phyloP scores from a whole-genome alignment of 2,888 invertebrate species.

The Euclidia mi region DNA sequence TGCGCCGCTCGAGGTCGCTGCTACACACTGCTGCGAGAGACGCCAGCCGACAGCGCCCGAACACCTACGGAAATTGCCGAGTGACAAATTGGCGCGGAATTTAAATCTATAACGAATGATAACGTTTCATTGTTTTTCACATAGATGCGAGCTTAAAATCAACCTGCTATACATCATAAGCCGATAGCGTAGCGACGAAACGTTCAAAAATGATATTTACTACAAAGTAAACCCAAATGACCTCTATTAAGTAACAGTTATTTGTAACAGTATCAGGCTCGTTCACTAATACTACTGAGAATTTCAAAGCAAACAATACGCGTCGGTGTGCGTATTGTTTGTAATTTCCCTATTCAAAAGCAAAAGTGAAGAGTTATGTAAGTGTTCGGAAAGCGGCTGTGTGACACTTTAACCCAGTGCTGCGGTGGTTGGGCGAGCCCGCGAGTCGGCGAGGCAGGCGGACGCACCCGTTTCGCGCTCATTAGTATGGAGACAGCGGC shows the following conservation, averaged over 20 bases:
- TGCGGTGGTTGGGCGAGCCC: conserved; percentile 70
- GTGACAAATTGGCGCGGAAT: conserved; percentile 62
- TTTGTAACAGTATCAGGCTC: background rate
- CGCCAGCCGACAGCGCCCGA: conserved; percentile 69
- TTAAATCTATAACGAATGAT: conserved; percentile 52
- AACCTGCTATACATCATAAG: too few species aligned
- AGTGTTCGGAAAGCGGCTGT: conserved; percentile 72
- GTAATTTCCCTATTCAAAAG: conserved; percentile 68
- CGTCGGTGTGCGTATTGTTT: conserved; percentile 37
- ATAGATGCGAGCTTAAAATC: too few species aligned
- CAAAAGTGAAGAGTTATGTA: conserved; percentile 76
- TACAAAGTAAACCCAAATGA: background rate
- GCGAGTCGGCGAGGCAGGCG: conserved; percentile 70
- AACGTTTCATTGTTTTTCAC: conserved; percentile 12
- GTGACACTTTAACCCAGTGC: conserved; percentile 85
- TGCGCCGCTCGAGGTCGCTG: conserved; percentile 81
- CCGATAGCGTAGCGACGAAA: background rate
- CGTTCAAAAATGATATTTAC: too few species aligned
- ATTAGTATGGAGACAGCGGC: conserved; percentile 87
- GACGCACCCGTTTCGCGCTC: conserved; percentile 80
- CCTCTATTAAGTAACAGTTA: background rate
- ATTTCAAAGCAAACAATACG: conserved; percentile 35
- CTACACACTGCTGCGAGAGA: conserved; percentile 49
- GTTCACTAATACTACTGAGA: conserved; percentile 6
- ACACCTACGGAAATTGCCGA: conserved; percentile 75